These are phyloP conservation scores for Drosophila anceps DNA, from an alignment of 2,888 invertebrate genomes.

Conservation along the genomic window DNA sequence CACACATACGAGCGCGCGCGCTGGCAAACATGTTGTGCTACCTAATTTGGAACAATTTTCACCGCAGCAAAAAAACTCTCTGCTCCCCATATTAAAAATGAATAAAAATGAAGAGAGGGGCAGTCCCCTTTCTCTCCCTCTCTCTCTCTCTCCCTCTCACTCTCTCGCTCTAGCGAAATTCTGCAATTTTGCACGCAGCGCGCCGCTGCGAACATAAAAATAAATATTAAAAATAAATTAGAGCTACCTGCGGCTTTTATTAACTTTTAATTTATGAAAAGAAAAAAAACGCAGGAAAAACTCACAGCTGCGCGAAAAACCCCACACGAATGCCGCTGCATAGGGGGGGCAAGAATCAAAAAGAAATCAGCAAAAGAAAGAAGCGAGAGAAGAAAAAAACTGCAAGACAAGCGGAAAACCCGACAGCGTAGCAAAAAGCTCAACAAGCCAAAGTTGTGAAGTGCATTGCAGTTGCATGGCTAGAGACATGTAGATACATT, in stretches of 20 bases:
- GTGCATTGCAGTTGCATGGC: not conserved
- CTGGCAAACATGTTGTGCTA: conserved; percentile 43
- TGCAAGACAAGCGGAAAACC: conserved; percentile 21
- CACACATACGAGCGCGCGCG: too few species aligned
- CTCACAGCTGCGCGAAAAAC: conserved; percentile 42
- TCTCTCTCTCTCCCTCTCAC: not conserved
- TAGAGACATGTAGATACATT: conserved; percentile 12
- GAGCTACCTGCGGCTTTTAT: conserved; percentile 74
- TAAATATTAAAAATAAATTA: conserved; percentile 80
- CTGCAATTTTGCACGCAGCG: conserved; percentile 66
- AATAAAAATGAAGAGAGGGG: conserved; percentile 42
- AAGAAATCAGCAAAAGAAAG: conserved; percentile 7
- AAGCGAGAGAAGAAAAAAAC: conserved; percentile 7
- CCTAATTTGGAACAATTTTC: conserved; percentile 74
- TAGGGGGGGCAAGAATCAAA: conserved; percentile 23
- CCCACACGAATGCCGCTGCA: conserved; percentile 26
- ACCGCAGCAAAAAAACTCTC: conserved; percentile 52
- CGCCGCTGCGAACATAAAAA: conserved; percentile 63
- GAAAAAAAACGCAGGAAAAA: conserved; percentile 55
- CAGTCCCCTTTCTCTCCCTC: not conserved
- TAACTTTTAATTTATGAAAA: conserved; percentile 78
- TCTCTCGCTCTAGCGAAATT: conserved; percentile 17
- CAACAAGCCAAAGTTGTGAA: conserved; percentile 8
- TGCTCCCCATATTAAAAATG: conserved; percentile 59
- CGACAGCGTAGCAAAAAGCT: conserved; percentile 23